These are phyloP conservation scores for Dissostichus mawsoni DNA, from an alignment of 2,113 vertebrate species.

Conservation along the genomic window DNA sequence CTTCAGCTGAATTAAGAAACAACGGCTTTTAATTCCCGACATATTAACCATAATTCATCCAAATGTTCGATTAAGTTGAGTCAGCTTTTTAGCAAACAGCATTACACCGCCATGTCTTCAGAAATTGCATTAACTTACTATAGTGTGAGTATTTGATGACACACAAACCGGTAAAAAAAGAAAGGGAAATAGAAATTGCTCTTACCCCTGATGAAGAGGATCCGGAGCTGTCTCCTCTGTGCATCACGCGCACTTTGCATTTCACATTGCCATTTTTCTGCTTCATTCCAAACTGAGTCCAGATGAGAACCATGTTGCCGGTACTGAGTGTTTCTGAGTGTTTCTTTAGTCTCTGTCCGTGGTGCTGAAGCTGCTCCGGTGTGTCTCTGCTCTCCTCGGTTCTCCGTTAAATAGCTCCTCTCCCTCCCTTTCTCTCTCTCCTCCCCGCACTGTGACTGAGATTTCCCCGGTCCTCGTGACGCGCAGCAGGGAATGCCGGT, in stretches of 20 bases:
- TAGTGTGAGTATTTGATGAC: neutral
- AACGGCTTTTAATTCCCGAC: no score
- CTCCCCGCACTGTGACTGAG: conserved; percentile 81
- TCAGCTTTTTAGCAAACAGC: no score
- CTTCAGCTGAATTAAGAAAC: no score
- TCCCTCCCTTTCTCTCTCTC: conserved; percentile 44
- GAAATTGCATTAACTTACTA: no score
- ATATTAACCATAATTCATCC: no score
- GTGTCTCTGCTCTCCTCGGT: conserved; percentile 53
- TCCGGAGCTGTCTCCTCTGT: conserved; percentile 83
- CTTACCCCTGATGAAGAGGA: conserved; percentile 81
- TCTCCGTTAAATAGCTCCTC: conserved; percentile 59
- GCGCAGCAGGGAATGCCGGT: conserved; percentile 80
- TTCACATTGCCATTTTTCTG: conserved; percentile 86
- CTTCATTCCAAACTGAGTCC: conserved; percentile 86
- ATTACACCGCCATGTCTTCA: no score
- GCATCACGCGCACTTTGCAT: conserved; percentile 85
- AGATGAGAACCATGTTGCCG: conserved; percentile 84
- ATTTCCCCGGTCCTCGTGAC: conserved; percentile 73
- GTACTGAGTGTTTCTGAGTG: neutral
- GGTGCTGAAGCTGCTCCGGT: conserved; percentile 24
- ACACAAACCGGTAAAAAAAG: neutral
- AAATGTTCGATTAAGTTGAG: no score
- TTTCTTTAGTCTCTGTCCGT: neutral
- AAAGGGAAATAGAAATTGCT: conserved; percentile 2